These are phyloP conservation scores for Puffinus mauretanicus DNA, from an alignment of 2,113 vertebrate species.

Conservation along the genomic window DNA sequence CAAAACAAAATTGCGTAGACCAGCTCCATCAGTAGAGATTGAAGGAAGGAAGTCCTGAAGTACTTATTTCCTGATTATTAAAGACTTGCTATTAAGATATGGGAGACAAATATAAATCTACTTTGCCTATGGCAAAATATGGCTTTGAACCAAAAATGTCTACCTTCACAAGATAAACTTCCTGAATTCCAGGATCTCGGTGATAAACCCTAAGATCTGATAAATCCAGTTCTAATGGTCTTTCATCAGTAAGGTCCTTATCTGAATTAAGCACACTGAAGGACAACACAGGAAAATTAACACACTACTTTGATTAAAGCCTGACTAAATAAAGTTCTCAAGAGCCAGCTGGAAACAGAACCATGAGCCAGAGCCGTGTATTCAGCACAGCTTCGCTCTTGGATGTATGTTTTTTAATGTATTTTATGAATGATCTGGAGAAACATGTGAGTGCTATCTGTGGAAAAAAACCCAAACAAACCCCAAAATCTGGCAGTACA, in stretches of 20 bases:
- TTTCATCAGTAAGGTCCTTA: neutral
- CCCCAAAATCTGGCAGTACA: neutral
- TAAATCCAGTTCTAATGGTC: neutral
- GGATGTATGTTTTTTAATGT: neutral
- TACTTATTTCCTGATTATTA: conserved; percentile 10
- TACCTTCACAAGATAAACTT: neutral
- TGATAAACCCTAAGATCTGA: neutral
- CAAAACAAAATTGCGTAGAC: neutral
- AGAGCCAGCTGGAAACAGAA: neutral
- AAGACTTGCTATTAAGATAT: neutral
- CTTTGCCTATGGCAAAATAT: neutral
- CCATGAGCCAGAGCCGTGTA: neutral
- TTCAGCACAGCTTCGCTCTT: neutral
- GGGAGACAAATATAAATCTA: neutral
- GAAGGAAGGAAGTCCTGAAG: conserved; percentile 26
- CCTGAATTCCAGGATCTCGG: neutral
- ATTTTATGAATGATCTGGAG: neutral
- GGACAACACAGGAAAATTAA: neutral
- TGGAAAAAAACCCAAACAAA: neutral
- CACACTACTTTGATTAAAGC: neutral
- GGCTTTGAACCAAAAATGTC: neutral
- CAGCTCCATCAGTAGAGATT: neutral
- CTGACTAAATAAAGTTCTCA: neutral
- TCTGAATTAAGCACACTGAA: neutral
- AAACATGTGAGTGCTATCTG: neutral